Base-by-base conservation (phyloP, 1,140 invertebrate species). In the Doryteuthis pealeii region DNA sequence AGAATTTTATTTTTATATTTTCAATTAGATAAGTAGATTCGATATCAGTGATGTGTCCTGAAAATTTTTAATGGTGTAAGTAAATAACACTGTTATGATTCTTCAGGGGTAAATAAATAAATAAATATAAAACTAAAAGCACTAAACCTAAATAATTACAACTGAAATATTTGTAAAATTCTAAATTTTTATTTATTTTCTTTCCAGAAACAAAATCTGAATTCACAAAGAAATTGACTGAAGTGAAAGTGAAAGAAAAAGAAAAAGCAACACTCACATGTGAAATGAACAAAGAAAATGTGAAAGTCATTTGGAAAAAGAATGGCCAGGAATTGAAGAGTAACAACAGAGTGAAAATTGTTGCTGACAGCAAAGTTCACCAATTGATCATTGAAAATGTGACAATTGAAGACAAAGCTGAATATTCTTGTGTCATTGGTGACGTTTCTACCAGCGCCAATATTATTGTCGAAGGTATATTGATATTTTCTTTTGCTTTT, bases 311-410 rank as follows among this genome's bases (percentile, higher is more conserved):
- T 65, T 88, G 87, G 87, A 71, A 82, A 30, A 86, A 84, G 73
- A 77, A 82, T 88, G 91, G 91, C 8, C 78, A 85, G 68, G 83
- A 86, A 76, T 72, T 89, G 26, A 77, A 78, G 71, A 81, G 82
- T 22, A 78, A 77, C 32, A 79, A 83, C 10, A 83, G 81, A 70
- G 74, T 83, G 45, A 71, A 85, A 45, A 91, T 92, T 81, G 76
- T 75, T 18, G 71, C 74, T n/a, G 80, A 85, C 49, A 74, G 78
- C 5, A 77, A 78, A 22, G 70, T 73, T 58, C 82, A 82, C 45
- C 75, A 76, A 45, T 76, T 85, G 31, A 73, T 79, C n/a, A 72
- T 85, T 35, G 73, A 76, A 14, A 78, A 84, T 31, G 75, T 79
- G n/a, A 78, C 76, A 28, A 32, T 79, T 18, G 71, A 75, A 31